Evolutionary conservation across 1,140 invertebrate species (phyloP).

Genomic region (Ceratosolen fusciceps): DNA sequence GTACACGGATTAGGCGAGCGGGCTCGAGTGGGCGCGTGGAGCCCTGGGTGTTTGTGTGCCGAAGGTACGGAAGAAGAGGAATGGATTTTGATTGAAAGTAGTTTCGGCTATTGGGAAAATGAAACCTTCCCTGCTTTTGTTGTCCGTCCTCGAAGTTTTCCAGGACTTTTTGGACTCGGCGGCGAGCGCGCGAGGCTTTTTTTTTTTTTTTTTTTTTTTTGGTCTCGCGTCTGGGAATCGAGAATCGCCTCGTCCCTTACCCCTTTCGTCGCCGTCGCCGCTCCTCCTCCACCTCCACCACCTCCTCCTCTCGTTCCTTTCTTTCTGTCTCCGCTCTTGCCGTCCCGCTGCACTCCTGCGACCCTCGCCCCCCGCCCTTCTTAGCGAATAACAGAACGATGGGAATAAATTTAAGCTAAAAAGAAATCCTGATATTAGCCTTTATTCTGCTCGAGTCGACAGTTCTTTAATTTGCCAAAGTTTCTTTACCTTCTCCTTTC

Average conservation of each 20-base stretch:
- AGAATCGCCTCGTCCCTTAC: slow-evolving; percentile 5
- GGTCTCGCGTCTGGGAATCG: slow-evolving; percentile 5
- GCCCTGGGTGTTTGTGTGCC: not conserved
- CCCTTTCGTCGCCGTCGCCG: too few relatives aligned
- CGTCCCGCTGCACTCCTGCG: not conserved
- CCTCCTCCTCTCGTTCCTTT: not conserved
- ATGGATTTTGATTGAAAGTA: slow-evolving; percentile 46
- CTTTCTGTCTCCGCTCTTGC: not conserved
- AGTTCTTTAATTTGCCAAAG: slow-evolving; percentile 43
- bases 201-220: too few relatives aligned
- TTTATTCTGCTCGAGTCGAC: slow-evolving; percentile 37
- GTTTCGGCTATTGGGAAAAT: slow-evolving; percentile 25
- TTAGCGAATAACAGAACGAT: slow-evolving; percentile 20
- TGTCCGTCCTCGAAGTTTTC: slow-evolving; percentile 24
- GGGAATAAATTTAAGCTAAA: slow-evolving; percentile 26
- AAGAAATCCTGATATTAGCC: slow-evolving; percentile 37
- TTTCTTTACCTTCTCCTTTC: slow-evolving; percentile 11
- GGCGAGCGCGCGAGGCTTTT: not conserved
- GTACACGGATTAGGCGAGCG: too few relatives aligned
- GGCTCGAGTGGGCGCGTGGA: not conserved
- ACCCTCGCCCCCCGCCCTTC: not conserved
- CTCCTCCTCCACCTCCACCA: not conserved
- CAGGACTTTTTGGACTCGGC: slow-evolving; percentile 5
- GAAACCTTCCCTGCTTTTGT: slow-evolving; percentile 30
- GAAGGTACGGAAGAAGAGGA: slow-evolving; percentile 8